Evolutionary conservation across 1,140 invertebrate genomes (phyloP).

Genomic region (Micrasema longulum): DNA sequence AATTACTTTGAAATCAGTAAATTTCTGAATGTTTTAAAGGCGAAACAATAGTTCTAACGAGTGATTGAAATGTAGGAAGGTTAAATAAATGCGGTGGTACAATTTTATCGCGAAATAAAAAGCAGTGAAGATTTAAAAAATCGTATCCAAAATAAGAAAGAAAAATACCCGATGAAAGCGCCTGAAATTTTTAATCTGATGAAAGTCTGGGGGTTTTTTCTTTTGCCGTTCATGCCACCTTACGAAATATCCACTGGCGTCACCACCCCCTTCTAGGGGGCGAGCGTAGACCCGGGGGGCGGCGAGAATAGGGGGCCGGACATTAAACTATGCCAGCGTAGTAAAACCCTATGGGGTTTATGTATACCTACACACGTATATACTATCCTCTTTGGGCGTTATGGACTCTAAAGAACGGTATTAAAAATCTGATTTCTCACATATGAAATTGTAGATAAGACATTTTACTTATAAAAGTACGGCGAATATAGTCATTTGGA

Average conservation of each 20-base stretch:
- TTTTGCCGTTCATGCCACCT: conserved; percentile 5
- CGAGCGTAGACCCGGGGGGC: background rate
- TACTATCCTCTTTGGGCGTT: background rate
- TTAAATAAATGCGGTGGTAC: too few species aligned
- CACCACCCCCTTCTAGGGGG: conserved; percentile 1
- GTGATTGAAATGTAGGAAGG: too few species aligned
- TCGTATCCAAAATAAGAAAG: too few species aligned
- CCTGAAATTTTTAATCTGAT: conserved; percentile 31
- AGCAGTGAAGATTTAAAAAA: too few species aligned
- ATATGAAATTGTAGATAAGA: background rate
- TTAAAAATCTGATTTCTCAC: conserved; percentile 21
- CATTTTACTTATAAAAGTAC: too few species aligned
- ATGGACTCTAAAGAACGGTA: conserved; percentile 6
- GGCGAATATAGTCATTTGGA: too few species aligned
- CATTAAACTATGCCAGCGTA: conserved; percentile 43
- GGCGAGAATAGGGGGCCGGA: conserved; percentile 21
- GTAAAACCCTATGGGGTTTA: conserved; percentile 10
- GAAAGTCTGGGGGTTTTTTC: conserved; percentile 20
- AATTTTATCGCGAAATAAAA: too few species aligned
- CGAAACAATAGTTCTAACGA: too few species aligned
- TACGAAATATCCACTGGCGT: conserved; percentile 13
- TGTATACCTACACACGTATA: background rate
- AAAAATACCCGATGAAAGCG: background rate
- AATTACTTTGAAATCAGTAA: too few species aligned
- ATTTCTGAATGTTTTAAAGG: too few species aligned